A percentile compares a stretch with the other conserved stretches of the same genome.
phyloP scores from a whole-genome alignment of 1,140 invertebrate species.

The Euura saliciscinereae region DNA sequence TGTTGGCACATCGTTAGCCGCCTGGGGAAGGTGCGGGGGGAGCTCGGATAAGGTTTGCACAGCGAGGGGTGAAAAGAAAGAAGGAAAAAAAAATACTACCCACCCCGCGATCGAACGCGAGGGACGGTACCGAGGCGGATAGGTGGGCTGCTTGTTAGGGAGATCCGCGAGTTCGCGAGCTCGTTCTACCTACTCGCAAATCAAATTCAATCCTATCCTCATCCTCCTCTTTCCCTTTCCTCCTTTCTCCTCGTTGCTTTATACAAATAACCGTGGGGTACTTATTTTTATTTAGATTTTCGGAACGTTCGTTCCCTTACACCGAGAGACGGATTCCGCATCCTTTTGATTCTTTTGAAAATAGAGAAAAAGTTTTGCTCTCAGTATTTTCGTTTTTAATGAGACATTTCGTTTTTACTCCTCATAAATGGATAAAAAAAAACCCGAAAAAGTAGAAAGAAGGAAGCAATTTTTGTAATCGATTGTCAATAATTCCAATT shows the following conservation, averaged over 20 bases:
- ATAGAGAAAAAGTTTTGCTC: no score
- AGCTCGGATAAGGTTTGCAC: constrained; percentile 20
- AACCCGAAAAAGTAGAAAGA: no score
- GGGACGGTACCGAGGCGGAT: constrained; percentile 3
- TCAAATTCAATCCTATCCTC: constrained; percentile 4
- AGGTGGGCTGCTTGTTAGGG: constrained; percentile 46
- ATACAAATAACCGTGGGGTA: neutral
- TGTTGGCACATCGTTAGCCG: constrained; percentile 59
- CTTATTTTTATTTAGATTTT: no score
- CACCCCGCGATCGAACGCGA: constrained; percentile 31
- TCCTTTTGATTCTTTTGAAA: no score
- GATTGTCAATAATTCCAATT: no score
- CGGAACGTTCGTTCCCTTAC: no score
- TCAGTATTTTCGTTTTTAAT: no score
- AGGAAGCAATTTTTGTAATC: no score
- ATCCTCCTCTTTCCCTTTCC: neutral
- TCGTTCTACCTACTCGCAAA: neutral
- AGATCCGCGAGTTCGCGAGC: constrained; percentile 45
- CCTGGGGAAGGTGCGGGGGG: constrained; percentile 43
- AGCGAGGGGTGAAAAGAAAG: constrained; percentile 4
- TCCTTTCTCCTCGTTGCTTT: neutral
- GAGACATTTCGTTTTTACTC: no score
- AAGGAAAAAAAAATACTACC: neutral
- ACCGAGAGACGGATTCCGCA: no score
- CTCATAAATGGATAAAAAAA: no score